Evolutionary conservation across 2,113 vertebrate genomes (phyloP).

Genomic region (Sturnira hondurensis): DNA sequence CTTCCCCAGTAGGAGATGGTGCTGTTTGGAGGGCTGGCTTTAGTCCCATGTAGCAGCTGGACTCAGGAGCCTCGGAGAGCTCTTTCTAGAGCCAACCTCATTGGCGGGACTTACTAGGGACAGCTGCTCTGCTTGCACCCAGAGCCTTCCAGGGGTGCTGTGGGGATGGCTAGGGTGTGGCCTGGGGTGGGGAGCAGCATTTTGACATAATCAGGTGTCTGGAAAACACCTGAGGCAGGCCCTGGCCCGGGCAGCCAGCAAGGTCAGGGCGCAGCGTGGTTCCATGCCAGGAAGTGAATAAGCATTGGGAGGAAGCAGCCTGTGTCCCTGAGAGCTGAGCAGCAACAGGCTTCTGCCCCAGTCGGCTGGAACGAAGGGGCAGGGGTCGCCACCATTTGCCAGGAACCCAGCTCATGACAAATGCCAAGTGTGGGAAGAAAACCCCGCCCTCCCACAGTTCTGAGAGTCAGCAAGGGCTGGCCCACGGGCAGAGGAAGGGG

Average conservation of each 20-base stretch:
- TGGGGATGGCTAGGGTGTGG: neutral
- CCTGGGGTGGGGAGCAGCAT: neutral
- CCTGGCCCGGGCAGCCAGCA: neutral
- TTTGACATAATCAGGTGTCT: neutral
- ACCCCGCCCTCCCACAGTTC: neutral
- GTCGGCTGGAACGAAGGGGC: conserved; percentile 59
- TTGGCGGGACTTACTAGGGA: accelerated
- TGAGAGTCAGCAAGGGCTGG: neutral
- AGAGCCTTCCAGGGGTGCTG: neutral
- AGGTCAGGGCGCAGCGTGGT: neutral
- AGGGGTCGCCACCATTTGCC: conserved; percentile 46
- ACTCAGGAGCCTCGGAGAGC: neutral
- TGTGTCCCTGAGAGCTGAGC: neutral
- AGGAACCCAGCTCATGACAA: conserved; percentile 36
- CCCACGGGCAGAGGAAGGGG: neutral
- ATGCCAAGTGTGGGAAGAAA: conserved; percentile 64
- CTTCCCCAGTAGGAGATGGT: neutral
- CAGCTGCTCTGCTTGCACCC: neutral
- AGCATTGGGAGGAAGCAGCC: conserved; percentile 56
- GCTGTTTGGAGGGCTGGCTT: neutral
- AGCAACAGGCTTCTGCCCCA: conserved; percentile 63
- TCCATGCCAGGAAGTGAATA: neutral
- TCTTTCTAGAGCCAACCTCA: neutral
- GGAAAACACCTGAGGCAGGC: neutral
- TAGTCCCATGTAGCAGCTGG: neutral